Percentiles rank a stretch among this genome's conserved stretches.
phyloP scores from a whole-genome alignment of 2,797 vertebrate species.

The Rhabdomys pumilio region DNA sequence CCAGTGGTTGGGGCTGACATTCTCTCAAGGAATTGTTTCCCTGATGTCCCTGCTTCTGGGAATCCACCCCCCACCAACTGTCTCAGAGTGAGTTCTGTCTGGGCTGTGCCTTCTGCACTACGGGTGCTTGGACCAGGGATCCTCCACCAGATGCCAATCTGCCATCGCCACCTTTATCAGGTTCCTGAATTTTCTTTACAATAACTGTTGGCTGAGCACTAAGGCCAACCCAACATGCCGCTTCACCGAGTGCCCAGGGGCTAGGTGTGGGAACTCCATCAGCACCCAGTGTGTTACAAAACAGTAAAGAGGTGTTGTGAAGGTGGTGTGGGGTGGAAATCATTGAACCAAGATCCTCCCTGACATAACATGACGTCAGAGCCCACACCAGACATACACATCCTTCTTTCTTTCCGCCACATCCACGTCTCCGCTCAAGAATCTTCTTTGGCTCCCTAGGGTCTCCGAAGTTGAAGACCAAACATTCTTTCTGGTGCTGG shows the following conservation, averaged over 20 bases:
- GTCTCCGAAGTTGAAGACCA: background rate
- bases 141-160: background rate
- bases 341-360: background rate
- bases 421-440: background rate
- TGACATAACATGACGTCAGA: background rate
- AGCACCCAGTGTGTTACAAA: background rate
- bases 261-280: fast-evolving
- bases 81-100: background rate
- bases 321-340: background rate
- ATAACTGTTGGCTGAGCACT: background rate
- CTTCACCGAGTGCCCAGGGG: background rate
- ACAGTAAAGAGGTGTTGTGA: background rate
- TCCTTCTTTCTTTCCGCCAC: background rate
- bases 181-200: background rate
- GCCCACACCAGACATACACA: background rate
- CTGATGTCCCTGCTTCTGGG: constrained; percentile 52
- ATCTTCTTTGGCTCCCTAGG: constrained; percentile 16
- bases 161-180: background rate
- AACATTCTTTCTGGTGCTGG: background rate
- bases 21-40: constrained; percentile 79
- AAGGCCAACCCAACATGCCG: background rate
- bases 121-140: background rate
- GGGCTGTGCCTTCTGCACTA: background rate
- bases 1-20: constrained; percentile 41
- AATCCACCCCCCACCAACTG: constrained; percentile 35